Conservation (phyloP, 2,888 invertebrate genomes). For the Enchytraeus crypticus region DNA sequence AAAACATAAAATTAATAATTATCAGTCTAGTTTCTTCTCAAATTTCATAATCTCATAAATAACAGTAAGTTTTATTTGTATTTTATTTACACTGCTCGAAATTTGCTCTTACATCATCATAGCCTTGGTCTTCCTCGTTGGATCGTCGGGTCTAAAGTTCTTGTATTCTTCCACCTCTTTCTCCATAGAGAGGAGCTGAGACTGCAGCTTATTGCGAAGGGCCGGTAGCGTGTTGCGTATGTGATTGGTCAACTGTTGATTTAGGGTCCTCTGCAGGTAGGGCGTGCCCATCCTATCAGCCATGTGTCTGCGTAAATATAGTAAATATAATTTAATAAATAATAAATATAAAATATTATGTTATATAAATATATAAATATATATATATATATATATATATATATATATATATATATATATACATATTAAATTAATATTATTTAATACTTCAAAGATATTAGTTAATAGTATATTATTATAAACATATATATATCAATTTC, state of each 20-base stretch:
- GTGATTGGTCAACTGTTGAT: conserved; percentile 98
- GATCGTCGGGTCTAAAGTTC: conserved; percentile 96
- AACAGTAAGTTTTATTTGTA: too few relatives aligned
- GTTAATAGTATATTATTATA: too few relatives aligned
- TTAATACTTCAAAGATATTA: too few relatives aligned
- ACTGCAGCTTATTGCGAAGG: conserved; percentile 88
- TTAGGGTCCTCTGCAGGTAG: conserved; percentile 87
- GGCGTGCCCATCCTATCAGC: conserved; percentile 96
- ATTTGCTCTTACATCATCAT: conserved; percentile 83
- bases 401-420: too few relatives aligned
- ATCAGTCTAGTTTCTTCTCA: too few relatives aligned
- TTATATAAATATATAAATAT: too few relatives aligned
- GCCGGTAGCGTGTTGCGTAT: conserved; percentile 94
- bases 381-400: too few relatives aligned
- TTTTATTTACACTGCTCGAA: too few relatives aligned
- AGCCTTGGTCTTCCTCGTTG: conserved; percentile 96
- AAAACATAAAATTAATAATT: too few relatives aligned
- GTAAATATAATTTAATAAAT: not conserved
- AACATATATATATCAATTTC: too few relatives aligned
- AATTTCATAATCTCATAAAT: too few relatives aligned
- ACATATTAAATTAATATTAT: too few relatives aligned
- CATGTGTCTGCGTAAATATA: conserved; percentile 60
- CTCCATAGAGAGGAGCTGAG: conserved; percentile 85
- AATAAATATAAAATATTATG: not conserved
- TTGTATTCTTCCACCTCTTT: conserved; percentile 99